Base-by-base conservation (phyloP, 2,888 invertebrate genomes). In the Trachelus troglodyta region DNA sequence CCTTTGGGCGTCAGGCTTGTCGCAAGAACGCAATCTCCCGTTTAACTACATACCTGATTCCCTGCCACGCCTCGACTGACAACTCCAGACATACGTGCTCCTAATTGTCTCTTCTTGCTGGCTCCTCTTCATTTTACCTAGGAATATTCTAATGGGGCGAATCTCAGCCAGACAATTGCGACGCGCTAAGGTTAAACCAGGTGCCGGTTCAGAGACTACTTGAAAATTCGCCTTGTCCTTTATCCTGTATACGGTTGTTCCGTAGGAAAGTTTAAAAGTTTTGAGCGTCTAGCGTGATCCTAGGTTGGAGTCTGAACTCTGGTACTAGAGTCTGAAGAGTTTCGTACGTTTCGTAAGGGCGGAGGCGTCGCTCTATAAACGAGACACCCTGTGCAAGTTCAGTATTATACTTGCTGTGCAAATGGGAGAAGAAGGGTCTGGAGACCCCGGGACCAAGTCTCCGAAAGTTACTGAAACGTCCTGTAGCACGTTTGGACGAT, bases 251-350 rank as follows among this genome's bases (percentile, higher is more conserved):
- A 23, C 23, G 23, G 6, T 0, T 23, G 12, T 37, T 6, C 6
- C 23, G 6, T 56, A 56, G 23, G 56, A 23, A 23, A 56, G 56
- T 56, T 56, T 23, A 76, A 77, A 83, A 83, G 80, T 83, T 83
- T 83, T 77, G 81, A 83, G 80, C 80, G 82, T 82, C 79, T 82
- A 79, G 79, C 77, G 31, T 37, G 80, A 30, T 83, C 75, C 77
- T 31, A 75, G 12, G 23, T 12, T 12, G 3, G 12, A 76, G 78
- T 77, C 79, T 82, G 34, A 75, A 34, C 74, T 69, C 74, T 34
- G 30, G 3, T 35, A 35, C 30, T 33, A 3, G 56, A 23, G 23
- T 56, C 56, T 15, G 12, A 12, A 37, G 37, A 37, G 37, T 37
- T 3, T 35, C 34, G 12, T 37, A 37, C 4, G 6, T 15, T 12